Evolutionary conservation across 2,797 vertebrate genomes (phyloP).

Genomic region (Crocodylus rhombifer): DNA sequence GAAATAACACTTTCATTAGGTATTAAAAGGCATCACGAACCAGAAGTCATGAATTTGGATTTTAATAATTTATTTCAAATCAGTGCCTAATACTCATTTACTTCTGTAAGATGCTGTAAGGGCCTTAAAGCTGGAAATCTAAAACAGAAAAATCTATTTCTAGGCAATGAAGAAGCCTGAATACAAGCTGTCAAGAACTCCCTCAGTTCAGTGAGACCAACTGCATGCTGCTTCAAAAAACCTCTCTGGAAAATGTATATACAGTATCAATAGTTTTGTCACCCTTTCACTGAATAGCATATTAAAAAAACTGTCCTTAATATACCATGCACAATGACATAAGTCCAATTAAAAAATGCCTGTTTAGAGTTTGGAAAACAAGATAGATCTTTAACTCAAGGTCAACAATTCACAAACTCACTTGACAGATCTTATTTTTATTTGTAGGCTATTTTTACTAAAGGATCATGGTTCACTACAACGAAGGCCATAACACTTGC

Average conservation of each 20-base stretch:
- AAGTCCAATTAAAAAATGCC: neutral
- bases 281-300: neutral
- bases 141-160: slow-evolving; percentile 52
- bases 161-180: slow-evolving; percentile 65
- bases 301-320: slow-evolving; percentile 34
- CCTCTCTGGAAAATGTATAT: slow-evolving; percentile 43
- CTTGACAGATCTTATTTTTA: neutral
- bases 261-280: slow-evolving; percentile 33
- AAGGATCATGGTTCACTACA: neutral
- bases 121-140: slow-evolving; percentile 58
- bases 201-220: neutral
- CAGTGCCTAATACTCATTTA: slow-evolving; percentile 57
- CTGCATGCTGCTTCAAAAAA: slow-evolving; percentile 16
- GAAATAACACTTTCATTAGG: slow-evolving; percentile 66
- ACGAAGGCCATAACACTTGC: neutral
- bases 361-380: neutral
- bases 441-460: neutral
- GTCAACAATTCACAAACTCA: neutral
- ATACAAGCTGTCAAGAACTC: slow-evolving; percentile 65
- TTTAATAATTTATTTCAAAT: slow-evolving; percentile 66
- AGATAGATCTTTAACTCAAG: neutral
- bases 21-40: slow-evolving; percentile 61
- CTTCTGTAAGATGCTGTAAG: slow-evolving; percentile 55
- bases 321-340: neutral
- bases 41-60: slow-evolving; percentile 52